These are phyloP conservation scores for Cataglyphis livida DNA, from an alignment of 2,888 invertebrate species.

Conservation along the genomic window DNA sequence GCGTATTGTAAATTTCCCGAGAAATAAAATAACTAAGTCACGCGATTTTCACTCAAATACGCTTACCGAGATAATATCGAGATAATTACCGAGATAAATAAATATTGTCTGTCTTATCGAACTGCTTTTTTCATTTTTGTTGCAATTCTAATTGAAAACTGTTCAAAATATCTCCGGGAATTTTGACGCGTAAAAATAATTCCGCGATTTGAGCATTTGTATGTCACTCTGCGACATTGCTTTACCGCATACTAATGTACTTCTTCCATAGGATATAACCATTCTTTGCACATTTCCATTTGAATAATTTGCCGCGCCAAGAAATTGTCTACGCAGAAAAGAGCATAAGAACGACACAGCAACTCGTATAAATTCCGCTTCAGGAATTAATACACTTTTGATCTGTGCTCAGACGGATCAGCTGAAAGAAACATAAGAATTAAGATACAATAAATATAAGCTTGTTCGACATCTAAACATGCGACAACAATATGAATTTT, in stretches of 20 bases:
- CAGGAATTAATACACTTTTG: not conserved
- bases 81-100: no score
- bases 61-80: not conserved
- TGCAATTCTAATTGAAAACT: slow-evolving; percentile 4
- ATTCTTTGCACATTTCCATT: slow-evolving; percentile 19
- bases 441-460: not conserved
- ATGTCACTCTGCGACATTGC: not conserved
- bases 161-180: slow-evolving; percentile 27
- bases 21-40: not conserved
- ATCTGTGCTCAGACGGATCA: not conserved
- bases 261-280: slow-evolving; percentile 11
- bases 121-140: not conserved
- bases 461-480: not conserved
- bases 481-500: not conserved
- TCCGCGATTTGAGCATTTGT: slow-evolving; percentile 18
- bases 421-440: not conserved
- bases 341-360: not conserved
- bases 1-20: not conserved
- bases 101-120: not conserved
- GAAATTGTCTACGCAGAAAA: slow-evolving; percentile 24
- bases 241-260: slow-evolving; percentile 3
- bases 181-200: not conserved
- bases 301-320: slow-evolving; percentile 11
- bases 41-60: not conserved
- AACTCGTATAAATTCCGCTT: slow-evolving; percentile 9